Evolutionary conservation across 1,140 invertebrate genomes (phyloP).

Genomic region (Leptinotarsa defecta): DNA sequence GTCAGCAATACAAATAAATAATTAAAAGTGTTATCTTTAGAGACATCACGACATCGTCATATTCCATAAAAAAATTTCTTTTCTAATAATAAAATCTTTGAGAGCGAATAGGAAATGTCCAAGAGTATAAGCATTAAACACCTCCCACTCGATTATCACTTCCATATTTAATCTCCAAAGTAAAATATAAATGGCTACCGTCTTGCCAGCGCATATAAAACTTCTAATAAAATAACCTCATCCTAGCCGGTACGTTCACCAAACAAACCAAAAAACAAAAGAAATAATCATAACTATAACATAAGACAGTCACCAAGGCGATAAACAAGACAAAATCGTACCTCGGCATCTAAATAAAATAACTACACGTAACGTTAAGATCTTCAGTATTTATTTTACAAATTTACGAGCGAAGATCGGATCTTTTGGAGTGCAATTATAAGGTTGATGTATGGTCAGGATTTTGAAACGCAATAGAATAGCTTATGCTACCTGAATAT

Average conservation of each 20-base stretch:
- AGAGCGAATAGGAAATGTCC: no score
- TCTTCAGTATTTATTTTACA: conserved; percentile 31
- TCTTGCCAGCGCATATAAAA: conserved; percentile 20
- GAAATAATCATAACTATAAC: conserved; percentile 33
- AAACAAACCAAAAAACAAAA: conserved; percentile 27
- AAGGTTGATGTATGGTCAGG: conserved; percentile 29
- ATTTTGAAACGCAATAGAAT: conserved; percentile 27
- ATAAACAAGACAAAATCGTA: conserved; percentile 33
- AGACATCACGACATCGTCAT: no score
- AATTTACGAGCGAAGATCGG: conserved; percentile 30
- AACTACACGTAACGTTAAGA: conserved; percentile 30
- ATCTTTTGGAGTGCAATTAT: conserved; percentile 32
- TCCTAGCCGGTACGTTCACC: conserved; percentile 6
- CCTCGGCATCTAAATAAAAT: conserved; percentile 32
- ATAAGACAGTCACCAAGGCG: conserved; percentile 30
- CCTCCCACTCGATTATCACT: neutral
- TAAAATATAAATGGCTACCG: conserved; percentile 23
- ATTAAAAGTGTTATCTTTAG: no score
- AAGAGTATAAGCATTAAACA: neutral
- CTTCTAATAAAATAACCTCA: conserved; percentile 26
- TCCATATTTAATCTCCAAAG: conserved; percentile 10
- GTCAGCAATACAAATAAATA: no score
- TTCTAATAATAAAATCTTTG: no score
- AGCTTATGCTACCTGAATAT: conserved; percentile 33
- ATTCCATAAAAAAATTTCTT: no score